Evolutionary conservation across 2,888 invertebrate species (phyloP), one percentile per base, ranked within the genome.

Genomic region (Scrobipalpa costella): DNA sequence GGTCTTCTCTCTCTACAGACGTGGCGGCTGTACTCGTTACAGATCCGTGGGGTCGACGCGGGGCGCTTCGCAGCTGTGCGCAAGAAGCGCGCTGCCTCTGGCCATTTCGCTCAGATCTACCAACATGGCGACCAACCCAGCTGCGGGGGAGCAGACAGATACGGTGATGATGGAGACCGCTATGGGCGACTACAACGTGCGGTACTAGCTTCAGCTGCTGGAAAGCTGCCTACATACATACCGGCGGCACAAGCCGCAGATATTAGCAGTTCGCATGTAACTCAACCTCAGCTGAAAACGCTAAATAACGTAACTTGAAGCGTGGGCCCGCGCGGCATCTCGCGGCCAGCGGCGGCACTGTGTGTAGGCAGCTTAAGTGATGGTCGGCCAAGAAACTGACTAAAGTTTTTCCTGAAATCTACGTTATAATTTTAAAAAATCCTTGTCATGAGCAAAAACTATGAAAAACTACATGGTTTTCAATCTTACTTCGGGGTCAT

Each of bases 101-200:
- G 95, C 96, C 67, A 95, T 96, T 79, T 95, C 95, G 68, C 92
- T 96, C 62, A 94, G 95, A 75, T 95, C 95, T 7, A 93, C 95
- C 8, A 83, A 80, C 0, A 78, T 90, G 70, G 78, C 84, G 0
- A 67, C 81, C 0, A 73, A 84, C 2, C 79, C 81, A 9, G 77
- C 79, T 2, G 77, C 74, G 0, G 84, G 83, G n/a, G 85, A 84
- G 6, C 83, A 81, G 11, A 83, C 84, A 0, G 88, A 88, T 63
- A 86, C 88, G 15, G 85, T 82, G 7, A 76, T 88, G 21, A 85
- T 86, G 44, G 86, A 88, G 61, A 74, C 79, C 21, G 80, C 82
- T 1, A 67, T 87, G 63, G 73, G 75, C 27, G 83, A 84, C 27
- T 87, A 78, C 67, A 85, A 81, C 71, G 71, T 82, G 66, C 77